Base-by-base conservation (phyloP, 2,888 invertebrate species). In the Acrobeloides nanus region DNA sequence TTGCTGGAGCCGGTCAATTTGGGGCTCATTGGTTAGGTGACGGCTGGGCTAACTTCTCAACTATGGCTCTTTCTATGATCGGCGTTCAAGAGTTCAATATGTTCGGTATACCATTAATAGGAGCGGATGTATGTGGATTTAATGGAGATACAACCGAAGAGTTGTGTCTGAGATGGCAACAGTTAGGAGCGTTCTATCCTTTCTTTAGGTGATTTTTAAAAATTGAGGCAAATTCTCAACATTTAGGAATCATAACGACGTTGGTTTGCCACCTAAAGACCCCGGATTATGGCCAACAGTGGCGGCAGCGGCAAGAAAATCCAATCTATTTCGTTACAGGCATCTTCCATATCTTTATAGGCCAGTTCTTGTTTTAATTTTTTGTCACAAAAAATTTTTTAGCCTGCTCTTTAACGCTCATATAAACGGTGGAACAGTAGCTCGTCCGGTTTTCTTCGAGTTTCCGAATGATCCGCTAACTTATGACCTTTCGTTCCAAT, bases 21-120 rank as follows among this genome's bases (percentile, higher is more conserved):
- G 49, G 62, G 6, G 71, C 85, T 1, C 86, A 86, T 74, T 87
- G 87, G 87, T 83, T 84, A 62, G 87, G 87, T 0, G 87, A 87
- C 75, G 77, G 79, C 27, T 87, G 87, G 87, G 79, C 82, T 49
- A 85, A 85, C 68, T 80, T 87, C 81, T 78, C 50, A 4, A 53
- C 63, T 3, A 23, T n/a, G n/a, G n/a, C n/a, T n/a, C n/a, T n/a
- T n/a, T n/a, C 60, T 0, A 47, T 62, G 26, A 62, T 60, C 29
- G 65, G 65, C 15, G 61, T 51, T 7, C 56, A 67, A 54, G 69
- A 69, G 37, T 74, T 74, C 52, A 74, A 74, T 54, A 39, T 74
- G 35, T 75, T 75, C 54, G 52, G 55, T 8, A 65, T 68, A 25
- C 73, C 74, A 10, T 70, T 68, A 46, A 65, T 69, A 26, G 74